Conservation (phyloP, 2,113 vertebrate species). For the Origma solitaria region DNA sequence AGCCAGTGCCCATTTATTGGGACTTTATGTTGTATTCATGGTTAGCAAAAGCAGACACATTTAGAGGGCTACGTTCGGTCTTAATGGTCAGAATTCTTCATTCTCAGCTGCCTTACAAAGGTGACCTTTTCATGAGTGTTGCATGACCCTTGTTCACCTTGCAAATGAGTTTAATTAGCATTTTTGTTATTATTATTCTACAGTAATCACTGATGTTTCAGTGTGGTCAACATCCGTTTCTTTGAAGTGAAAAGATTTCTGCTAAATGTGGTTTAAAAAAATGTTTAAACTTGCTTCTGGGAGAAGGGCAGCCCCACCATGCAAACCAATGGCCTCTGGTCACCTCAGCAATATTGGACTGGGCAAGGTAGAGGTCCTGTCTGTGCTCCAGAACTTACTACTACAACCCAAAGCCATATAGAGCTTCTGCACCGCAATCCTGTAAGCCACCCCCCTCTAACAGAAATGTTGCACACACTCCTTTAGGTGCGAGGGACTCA, state of each 20-base stretch:
- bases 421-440: not conserved
- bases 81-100: conserved; percentile 1
- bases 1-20: not conserved
- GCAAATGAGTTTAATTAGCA: not conserved
- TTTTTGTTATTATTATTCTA: not conserved
- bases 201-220: not conserved
- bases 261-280: not conserved
- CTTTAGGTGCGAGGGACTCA: not conserved
- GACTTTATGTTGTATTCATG: not conserved
- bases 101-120: not conserved
- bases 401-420: fast-evolving
- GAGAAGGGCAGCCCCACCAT: not conserved
- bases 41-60: not conserved
- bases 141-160: not conserved
- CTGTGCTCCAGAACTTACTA: not conserved
- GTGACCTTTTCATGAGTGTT: not conserved
- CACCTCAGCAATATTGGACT: not conserved
- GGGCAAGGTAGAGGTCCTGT: not conserved
- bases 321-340: not conserved
- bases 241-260: not conserved
- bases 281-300: not conserved
- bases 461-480: not conserved
- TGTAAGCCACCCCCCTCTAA: not conserved
- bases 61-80: not conserved
- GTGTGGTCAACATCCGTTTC: not conserved